Evolutionary conservation across 2,888 invertebrate species (phyloP).

Genomic region (Eupithecia inturbata): DNA sequence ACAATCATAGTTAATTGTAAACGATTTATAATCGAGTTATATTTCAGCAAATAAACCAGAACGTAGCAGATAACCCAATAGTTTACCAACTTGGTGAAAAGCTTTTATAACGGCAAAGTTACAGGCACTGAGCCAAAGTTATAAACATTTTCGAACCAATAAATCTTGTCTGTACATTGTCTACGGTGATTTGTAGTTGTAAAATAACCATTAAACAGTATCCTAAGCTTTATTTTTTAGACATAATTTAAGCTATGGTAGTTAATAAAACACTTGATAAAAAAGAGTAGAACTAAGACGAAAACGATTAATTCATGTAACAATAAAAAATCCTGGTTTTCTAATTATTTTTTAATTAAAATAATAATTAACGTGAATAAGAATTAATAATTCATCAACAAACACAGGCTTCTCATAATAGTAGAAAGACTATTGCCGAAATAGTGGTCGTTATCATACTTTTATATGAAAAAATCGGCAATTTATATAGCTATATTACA

Average conservation of each 20-base stretch:
- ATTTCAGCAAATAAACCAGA: neutral
- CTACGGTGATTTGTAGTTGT: slow-evolving; percentile 32
- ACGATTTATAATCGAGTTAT: too few relatives aligned
- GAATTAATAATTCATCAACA: too few relatives aligned
- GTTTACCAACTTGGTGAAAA: neutral
- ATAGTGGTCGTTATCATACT: too few relatives aligned
- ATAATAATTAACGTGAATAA: too few relatives aligned
- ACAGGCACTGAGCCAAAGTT: slow-evolving; percentile 12
- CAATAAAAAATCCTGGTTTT: too few relatives aligned
- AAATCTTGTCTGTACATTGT: slow-evolving; percentile 35
- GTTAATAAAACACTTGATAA: neutral
- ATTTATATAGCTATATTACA: too few relatives aligned
- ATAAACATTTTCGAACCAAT: slow-evolving; percentile 29
- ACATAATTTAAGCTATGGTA: neutral
- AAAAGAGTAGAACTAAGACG: neutral
- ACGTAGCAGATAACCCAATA: neutral
- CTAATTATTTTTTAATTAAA: too few relatives aligned
- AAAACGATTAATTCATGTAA: too few relatives aligned
- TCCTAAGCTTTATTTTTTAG: neutral
- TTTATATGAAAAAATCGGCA: too few relatives aligned
- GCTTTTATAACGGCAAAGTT: slow-evolving; percentile 2
- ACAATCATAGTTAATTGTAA: too few relatives aligned
- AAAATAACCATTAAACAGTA: neutral
- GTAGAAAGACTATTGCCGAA: too few relatives aligned
- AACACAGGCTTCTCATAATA: too few relatives aligned